Evolutionary conservation across 1,140 invertebrate genomes (phyloP).

Genomic region (Scaptomyza hsui): DNA sequence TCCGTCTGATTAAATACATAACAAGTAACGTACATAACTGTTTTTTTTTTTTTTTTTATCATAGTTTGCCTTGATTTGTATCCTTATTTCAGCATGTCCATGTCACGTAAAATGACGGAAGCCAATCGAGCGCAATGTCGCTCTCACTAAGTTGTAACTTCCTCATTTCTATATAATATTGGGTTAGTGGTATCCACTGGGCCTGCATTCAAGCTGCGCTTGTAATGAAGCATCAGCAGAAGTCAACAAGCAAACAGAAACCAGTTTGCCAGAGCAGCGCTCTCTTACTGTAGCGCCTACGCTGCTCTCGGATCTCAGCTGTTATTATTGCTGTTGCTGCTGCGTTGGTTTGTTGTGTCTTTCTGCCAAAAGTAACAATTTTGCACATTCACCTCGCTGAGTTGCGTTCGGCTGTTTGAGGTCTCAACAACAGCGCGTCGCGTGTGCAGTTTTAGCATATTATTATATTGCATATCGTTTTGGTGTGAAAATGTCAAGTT

Average conservation of each 20-base stretch:
- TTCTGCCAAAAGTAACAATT: constrained; percentile 59
- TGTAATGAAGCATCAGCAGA: constrained; percentile 2
- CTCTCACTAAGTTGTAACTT: constrained; percentile 32
- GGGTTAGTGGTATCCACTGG: constrained; percentile 50
- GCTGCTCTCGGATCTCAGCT: constrained; percentile 43
- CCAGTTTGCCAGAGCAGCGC: constrained; percentile 42
- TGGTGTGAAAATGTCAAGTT: constrained; percentile 28
- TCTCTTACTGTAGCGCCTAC: constrained; percentile 54
- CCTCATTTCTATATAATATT: constrained; percentile 65
- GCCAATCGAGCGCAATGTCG: constrained; percentile 14
- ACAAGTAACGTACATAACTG: constrained; percentile 60
- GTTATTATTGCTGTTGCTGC: constrained; percentile 33
- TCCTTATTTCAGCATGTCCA: constrained; percentile 36
- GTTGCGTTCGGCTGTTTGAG: constrained; percentile 56
- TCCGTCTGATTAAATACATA: constrained; percentile 75
- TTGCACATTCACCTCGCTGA: constrained; percentile 68
- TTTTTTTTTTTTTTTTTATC: constrained; percentile 14
- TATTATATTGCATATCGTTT: background rate
- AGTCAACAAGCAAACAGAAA: constrained; percentile 22
- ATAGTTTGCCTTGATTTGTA: constrained; percentile 6
- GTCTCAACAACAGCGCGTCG: constrained; percentile 58
- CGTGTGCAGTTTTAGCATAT: constrained; percentile 3
- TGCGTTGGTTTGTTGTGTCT: constrained; percentile 22
- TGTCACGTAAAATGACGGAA: constrained; percentile 63
- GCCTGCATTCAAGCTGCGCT: constrained; percentile 21